phyloP scores from a whole-genome alignment of 2,888 invertebrate species.

The Drosophila ustulata region DNA sequence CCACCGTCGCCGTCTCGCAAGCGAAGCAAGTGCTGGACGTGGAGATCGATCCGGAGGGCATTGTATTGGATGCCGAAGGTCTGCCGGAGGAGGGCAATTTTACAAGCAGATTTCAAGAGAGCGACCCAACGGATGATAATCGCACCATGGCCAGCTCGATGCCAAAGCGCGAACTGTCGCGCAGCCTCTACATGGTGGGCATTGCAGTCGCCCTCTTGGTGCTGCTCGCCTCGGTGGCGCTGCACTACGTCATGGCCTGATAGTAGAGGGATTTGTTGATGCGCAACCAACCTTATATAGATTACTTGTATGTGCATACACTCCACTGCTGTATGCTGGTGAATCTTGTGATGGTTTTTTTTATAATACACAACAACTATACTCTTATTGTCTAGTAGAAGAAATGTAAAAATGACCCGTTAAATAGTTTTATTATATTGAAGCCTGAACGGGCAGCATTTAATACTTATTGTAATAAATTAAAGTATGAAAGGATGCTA shows the following conservation, averaged over 20 bases:
- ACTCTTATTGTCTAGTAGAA: slow-evolving; percentile 62
- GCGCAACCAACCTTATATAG: slow-evolving; percentile 54
- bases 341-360: slow-evolving; percentile 78
- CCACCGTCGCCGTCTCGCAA: slow-evolving; percentile 92
- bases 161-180: slow-evolving; percentile 87
- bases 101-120: slow-evolving; percentile 28
- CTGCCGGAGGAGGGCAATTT: slow-evolving; percentile 90
- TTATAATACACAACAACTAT: slow-evolving; percentile 63
- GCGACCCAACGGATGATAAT: slow-evolving; percentile 32
- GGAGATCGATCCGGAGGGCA: slow-evolving; percentile 89
- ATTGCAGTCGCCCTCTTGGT: slow-evolving; percentile 88
- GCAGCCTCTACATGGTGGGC: slow-evolving; percentile 86
- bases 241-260: slow-evolving; percentile 85
- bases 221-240: slow-evolving; percentile 86
- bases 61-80: slow-evolving; percentile 91
- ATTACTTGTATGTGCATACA: slow-evolving; percentile 55
- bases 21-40: slow-evolving; percentile 93
- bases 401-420: slow-evolving; percentile 73
- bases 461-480: slow-evolving; percentile 75
- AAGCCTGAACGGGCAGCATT: slow-evolving; percentile 75
- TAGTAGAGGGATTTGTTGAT: slow-evolving; percentile 38
- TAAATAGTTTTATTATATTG: slow-evolving; percentile 75
- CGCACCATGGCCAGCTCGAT: slow-evolving; percentile 86
- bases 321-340: slow-evolving; percentile 43
- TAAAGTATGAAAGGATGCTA: slow-evolving; percentile 26